phyloP scores from a whole-genome alignment of 2,113 vertebrate species.

The Acinonyx jubatus region DNA sequence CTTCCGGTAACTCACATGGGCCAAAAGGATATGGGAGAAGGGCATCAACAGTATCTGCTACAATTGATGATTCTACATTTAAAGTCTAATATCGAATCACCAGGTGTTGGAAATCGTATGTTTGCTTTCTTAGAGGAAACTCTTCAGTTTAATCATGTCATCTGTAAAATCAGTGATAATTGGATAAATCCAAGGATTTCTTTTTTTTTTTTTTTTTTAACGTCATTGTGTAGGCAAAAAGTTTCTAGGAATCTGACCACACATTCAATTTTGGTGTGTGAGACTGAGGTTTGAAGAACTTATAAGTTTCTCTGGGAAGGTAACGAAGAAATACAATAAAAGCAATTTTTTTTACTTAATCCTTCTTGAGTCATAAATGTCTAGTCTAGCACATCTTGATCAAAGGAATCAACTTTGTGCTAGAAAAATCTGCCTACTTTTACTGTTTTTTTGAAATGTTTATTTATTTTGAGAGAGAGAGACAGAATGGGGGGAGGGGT shows the following conservation, averaged over 20 bases:
- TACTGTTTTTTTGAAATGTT: not conserved
- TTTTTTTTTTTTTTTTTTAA: not conserved
- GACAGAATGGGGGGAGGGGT: too few relatives aligned
- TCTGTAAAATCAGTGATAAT: not conserved
- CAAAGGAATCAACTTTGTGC: slow-evolving; percentile 49
- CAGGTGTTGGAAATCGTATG: not conserved
- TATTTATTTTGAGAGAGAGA: too few relatives aligned
- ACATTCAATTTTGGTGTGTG: not conserved
- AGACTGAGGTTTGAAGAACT: not conserved
- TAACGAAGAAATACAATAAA: slow-evolving; percentile 58
- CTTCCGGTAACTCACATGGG: not conserved
- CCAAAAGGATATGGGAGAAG: not conserved
- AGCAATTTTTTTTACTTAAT: slow-evolving; percentile 39
- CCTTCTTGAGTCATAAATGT: slow-evolving; percentile 65
- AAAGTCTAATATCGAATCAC: not conserved
- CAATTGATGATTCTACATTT: not conserved
- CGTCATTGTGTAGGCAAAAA: not conserved
- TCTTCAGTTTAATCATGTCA: not conserved
- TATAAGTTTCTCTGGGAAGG: slow-evolving; percentile 40
- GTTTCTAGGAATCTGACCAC: not conserved
- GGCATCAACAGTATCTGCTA: not conserved
- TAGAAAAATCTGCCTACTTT: slow-evolving; percentile 55
- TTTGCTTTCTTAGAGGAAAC: not conserved
- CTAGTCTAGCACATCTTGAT: slow-evolving; percentile 4
- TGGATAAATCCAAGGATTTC: too few relatives aligned